These are phyloP conservation scores for Ploceus nigricollis DNA, from an alignment of 2,113 vertebrate species.

Conservation along the genomic window DNA sequence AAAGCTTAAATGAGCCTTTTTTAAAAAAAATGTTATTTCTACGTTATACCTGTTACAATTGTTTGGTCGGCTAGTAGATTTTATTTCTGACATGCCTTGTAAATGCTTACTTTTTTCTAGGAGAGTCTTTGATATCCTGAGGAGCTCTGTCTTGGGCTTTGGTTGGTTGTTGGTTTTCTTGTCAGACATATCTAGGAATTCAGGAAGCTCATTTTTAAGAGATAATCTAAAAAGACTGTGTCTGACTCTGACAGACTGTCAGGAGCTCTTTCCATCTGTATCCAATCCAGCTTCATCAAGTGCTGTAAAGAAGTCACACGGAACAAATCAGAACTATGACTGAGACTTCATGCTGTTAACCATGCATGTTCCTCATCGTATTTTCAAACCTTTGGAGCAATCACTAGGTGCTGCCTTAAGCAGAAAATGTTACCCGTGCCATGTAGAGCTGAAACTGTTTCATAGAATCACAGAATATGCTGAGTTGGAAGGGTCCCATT, in stretches of 20 bases:
- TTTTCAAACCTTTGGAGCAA: background rate
- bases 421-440: background rate
- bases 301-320: background rate
- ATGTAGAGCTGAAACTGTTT: background rate
- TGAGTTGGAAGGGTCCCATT: background rate
- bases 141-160: background rate
- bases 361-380: background rate
- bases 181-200: background rate
- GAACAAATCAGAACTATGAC: background rate
- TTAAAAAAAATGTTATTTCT: background rate
- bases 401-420: background rate
- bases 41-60: background rate
- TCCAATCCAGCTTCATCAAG: background rate
- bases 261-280: background rate
- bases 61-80: background rate
- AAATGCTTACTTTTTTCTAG: background rate
- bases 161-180: background rate
- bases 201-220: background rate
- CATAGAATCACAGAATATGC: background rate
- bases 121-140: background rate
- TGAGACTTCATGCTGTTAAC: background rate
- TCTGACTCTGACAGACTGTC: background rate
- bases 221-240: background rate
- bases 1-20: background rate
- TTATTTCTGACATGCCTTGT: background rate